A percentile compares a stretch with the other conserved stretches of the same genome.
These are phyloP conservation scores for Pectinophora gossypiella DNA, from an alignment of 1,140 invertebrate genomes.

Conservation along the genomic window DNA sequence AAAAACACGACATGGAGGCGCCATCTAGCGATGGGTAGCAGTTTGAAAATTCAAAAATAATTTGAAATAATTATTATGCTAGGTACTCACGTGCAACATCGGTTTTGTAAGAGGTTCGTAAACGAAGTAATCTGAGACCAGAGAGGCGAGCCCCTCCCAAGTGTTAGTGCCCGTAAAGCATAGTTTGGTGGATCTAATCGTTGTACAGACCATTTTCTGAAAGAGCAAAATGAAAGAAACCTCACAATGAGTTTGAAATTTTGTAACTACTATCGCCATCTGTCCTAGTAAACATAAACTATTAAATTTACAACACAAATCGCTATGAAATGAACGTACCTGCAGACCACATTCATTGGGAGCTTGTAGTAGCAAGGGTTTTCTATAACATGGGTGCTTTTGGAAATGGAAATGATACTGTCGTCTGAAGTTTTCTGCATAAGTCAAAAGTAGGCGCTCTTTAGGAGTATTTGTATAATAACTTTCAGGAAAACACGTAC, in stretches of 20 bases:
- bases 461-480: conserved; percentile 85
- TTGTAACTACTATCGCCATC: conserved; percentile 14
- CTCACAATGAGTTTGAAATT: background rate
- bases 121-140: conserved; percentile 78
- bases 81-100: conserved; percentile 77
- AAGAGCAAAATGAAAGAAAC: conserved; percentile 18
- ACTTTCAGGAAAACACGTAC: conserved; percentile 79
- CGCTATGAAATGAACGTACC: conserved; percentile 64
- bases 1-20: background rate
- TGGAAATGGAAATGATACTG: conserved; percentile 82
- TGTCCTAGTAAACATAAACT: background rate
- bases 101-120: conserved; percentile 77
- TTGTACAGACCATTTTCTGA: conserved; percentile 84
- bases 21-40: background rate
- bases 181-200: conserved; percentile 79
- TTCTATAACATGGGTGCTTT: conserved; percentile 62
- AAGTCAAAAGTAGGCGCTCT: conserved; percentile 85
- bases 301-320: too few relatives aligned
- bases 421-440: conserved; percentile 89
- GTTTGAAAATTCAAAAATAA: background rate
- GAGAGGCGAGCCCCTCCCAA: conserved; percentile 78
- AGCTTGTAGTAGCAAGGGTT: conserved; percentile 84
- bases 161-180: conserved; percentile 77
- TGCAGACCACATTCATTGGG: conserved; percentile 89
- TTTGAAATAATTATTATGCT: background rate